A percentile compares a stretch with the other conserved stretches of the same genome.
phyloP scores from a whole-genome alignment of 35 echinoderm and acorn worm species.

The Ptychodera flava region DNA sequence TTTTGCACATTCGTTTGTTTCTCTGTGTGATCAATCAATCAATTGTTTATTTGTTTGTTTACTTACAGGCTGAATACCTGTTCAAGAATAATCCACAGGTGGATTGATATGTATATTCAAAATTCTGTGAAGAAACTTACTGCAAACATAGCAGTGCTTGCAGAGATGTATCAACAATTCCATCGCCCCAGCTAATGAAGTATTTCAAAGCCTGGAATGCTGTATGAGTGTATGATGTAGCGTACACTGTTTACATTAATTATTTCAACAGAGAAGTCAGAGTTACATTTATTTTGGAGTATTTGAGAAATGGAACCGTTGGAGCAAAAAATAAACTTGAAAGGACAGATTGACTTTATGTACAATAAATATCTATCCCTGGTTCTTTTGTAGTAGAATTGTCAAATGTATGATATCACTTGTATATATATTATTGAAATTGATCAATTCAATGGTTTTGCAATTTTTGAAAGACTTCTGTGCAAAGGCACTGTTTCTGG shows the following conservation, averaged over 20 bases:
- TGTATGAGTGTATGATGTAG: neutral
- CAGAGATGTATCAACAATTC: neutral
- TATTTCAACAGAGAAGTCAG: neutral
- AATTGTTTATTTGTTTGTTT: slow-evolving; percentile 15
- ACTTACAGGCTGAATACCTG: slow-evolving; percentile 74
- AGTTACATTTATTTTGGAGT: neutral
- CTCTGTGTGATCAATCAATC: neutral
- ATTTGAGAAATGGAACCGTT: no score
- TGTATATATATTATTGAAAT: no score
- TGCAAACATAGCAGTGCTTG: neutral
- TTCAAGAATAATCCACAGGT: slow-evolving; percentile 89
- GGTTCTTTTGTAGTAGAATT: no score
- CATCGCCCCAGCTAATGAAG: neutral
- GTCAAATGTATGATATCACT: no score
- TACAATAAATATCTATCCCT: no score
- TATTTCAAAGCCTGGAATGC: neutral
- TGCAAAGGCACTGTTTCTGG: no score
- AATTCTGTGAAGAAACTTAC: neutral
- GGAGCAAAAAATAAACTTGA: no score
- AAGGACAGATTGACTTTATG: no score
- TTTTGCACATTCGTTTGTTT: neutral
- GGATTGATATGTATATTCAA: slow-evolving; percentile 32
- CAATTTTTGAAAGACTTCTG: no score
- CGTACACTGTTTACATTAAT: neutral
- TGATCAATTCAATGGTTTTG: no score